Percentiles rank a stretch among this genome's conserved stretches.
phyloP scores from a whole-genome alignment of 2,888 invertebrate species.

The Plagodis dolabraria region DNA sequence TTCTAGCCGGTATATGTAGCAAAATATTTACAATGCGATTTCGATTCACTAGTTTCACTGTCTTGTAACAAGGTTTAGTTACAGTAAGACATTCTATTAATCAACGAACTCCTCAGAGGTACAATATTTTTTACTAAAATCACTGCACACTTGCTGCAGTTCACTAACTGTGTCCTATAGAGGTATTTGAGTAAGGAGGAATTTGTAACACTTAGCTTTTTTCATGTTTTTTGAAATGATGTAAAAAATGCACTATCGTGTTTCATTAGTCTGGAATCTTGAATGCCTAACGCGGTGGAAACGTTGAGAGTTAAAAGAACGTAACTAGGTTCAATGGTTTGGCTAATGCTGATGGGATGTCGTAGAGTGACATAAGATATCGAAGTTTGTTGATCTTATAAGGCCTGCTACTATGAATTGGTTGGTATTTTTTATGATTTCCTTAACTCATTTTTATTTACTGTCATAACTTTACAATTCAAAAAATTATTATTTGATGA shows the following conservation, averaged over 20 bases:
- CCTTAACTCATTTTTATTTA: too few species aligned
- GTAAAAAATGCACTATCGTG: conserved; percentile 34
- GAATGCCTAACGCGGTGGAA: conserved; percentile 28
- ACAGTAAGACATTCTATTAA: too few species aligned
- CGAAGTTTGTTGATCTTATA: too few species aligned
- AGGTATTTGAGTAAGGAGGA: conserved; percentile 30
- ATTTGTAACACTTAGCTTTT: conserved; percentile 22
- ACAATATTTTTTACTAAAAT: conserved; percentile 38
- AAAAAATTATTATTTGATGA: too few species aligned
- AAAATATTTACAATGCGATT: too few species aligned
- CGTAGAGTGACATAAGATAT: background rate
- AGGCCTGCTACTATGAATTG: too few species aligned
- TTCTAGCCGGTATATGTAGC: too few species aligned
- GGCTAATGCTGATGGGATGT: conserved; percentile 17
- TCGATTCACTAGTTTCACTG: too few species aligned
- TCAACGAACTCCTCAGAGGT: too few species aligned
- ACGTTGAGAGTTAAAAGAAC: conserved; percentile 28
- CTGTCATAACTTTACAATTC: too few species aligned
- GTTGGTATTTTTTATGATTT: too few species aligned
- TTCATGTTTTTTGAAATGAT: conserved; percentile 32
- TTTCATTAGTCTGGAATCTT: conserved; percentile 33
- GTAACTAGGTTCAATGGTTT: conserved; percentile 18
- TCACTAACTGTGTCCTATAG: conserved; percentile 18
- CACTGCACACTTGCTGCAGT: conserved; percentile 23
- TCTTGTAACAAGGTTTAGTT: too few species aligned